A percentile compares a stretch with the other conserved stretches of the same genome.
These are phyloP conservation scores for Urocyon cinereoargenteus DNA, from an alignment of 2,797 vertebrate species.

Conservation along the genomic window DNA sequence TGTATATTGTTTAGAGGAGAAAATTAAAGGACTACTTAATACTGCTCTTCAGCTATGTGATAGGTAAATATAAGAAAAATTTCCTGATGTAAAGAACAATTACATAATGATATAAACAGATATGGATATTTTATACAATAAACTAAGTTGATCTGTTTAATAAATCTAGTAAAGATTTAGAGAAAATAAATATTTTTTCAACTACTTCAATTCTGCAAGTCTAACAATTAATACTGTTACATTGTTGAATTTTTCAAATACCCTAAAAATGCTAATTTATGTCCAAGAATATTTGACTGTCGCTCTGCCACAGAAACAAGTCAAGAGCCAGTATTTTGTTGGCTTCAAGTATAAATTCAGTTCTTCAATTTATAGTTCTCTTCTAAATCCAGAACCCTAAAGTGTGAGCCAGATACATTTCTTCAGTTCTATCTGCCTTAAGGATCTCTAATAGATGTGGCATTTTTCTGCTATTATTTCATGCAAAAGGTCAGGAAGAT, in stretches of 20 bases:
- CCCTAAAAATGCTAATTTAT: not conserved
- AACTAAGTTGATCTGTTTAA: not conserved
- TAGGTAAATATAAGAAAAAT: not conserved
- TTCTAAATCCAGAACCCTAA: slow-evolving; percentile 41
- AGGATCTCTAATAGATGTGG: slow-evolving; percentile 53
- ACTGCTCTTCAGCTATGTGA: not conserved
- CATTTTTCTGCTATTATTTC: slow-evolving; percentile 68
- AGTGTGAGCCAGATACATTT: not conserved
- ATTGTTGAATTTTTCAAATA: not conserved
- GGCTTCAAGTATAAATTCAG: slow-evolving; percentile 1
- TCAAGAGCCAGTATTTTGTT: not conserved
- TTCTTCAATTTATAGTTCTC: slow-evolving; percentile 46
- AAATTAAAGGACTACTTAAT: not conserved
- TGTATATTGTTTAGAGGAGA: not conserved
- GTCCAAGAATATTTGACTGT: slow-evolving; percentile 13
- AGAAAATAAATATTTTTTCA: not conserved
- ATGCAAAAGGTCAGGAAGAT: slow-evolving; percentile 60
- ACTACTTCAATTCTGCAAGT: not conserved
- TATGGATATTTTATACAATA: not conserved
- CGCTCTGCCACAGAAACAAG: not conserved
- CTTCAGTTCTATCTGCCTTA: slow-evolving; percentile 11
- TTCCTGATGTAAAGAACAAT: not conserved
- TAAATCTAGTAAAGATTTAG: not conserved
- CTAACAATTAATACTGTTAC: not conserved
- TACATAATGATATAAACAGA: not conserved